A percentile compares a stretch with the other conserved stretches of the same genome.
Conservation (phyloP, 1,140 invertebrate genomes). For the Pogonognathellus flavescens region DNA sequence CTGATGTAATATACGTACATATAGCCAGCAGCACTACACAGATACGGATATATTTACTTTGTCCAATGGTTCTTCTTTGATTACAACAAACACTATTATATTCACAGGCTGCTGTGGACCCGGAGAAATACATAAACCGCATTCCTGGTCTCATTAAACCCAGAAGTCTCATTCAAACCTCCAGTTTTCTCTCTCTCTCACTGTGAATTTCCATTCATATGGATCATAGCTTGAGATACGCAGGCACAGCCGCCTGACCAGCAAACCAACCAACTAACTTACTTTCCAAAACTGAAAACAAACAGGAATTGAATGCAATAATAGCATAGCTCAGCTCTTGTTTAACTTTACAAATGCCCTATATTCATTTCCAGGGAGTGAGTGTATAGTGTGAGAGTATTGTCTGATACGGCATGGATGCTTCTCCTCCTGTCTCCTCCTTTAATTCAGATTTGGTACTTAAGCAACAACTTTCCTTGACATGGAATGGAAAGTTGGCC, state of each 20-base stretch:
- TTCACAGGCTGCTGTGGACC: conserved; percentile 22
- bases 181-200: conserved; percentile 1
- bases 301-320: not conserved
- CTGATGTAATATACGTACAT: not conserved
- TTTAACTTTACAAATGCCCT: not conserved
- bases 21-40: too few relatives aligned
- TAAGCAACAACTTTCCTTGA: conserved; percentile 35
- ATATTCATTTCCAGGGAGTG: not conserved
- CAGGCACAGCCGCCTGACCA: conserved; percentile 4
- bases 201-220: conserved; percentile 5
- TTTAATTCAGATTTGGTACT: conserved; percentile 47
- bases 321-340: not conserved
- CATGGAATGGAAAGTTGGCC: conserved; percentile 22
- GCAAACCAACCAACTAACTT: conserved; percentile 30
- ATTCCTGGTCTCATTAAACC: conserved; percentile 39
- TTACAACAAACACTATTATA: conserved; percentile 3
- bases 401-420: not conserved
- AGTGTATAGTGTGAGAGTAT: not conserved
- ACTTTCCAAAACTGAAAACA: not conserved
- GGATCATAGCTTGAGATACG: not conserved
- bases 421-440: not conserved
- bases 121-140: conserved; percentile 45
- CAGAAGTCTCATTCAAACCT: conserved; percentile 42
- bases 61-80: conserved; percentile 1
- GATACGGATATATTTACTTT: not conserved